A percentile compares a stretch with the other conserved stretches of the same genome.
Evolutionary conservation across 1,140 invertebrate genomes (phyloP).

Genomic region (Arion vulgaris): DNA sequence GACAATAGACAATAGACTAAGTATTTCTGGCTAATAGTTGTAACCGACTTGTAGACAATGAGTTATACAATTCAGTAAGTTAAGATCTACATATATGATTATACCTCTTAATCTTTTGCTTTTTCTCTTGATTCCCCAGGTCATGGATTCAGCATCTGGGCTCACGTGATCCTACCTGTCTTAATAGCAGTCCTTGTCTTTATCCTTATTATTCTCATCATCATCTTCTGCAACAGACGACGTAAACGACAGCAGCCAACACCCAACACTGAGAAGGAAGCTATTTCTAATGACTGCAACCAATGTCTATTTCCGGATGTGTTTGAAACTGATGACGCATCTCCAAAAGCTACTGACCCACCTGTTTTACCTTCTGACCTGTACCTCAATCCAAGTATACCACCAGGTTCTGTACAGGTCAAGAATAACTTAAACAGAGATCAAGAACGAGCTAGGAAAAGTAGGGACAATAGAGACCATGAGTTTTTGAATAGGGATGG

Average conservation of each 20-base stretch:
- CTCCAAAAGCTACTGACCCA: slow-evolving; percentile 43
- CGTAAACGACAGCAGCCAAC: slow-evolving; percentile 23
- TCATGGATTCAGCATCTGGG: slow-evolving; percentile 42
- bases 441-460: background rate
- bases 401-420: background rate
- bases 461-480: background rate
- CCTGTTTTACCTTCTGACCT: slow-evolving; percentile 37
- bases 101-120: background rate
- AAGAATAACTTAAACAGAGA: slow-evolving; percentile 1
- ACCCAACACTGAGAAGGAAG: slow-evolving; percentile 49
- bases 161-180: slow-evolving; percentile 41
- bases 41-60: too few relatives aligned
- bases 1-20: too few relatives aligned
- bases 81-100: too few relatives aligned
- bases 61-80: too few relatives aligned
- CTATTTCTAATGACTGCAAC: slow-evolving; percentile 53
- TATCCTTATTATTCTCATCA: slow-evolving; percentile 46
- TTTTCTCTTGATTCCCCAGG: background rate
- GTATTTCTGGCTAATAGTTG: too few relatives aligned
- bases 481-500: background rate
- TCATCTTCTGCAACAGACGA: slow-evolving; percentile 45
- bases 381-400: background rate
- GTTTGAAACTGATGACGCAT: slow-evolving; percentile 46
- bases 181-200: slow-evolving; percentile 43
- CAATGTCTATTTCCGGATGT: slow-evolving; percentile 56